Evolutionary conservation across 2,113 vertebrate genomes (phyloP).

Genomic region (Pomatorhinus ruficollis): DNA sequence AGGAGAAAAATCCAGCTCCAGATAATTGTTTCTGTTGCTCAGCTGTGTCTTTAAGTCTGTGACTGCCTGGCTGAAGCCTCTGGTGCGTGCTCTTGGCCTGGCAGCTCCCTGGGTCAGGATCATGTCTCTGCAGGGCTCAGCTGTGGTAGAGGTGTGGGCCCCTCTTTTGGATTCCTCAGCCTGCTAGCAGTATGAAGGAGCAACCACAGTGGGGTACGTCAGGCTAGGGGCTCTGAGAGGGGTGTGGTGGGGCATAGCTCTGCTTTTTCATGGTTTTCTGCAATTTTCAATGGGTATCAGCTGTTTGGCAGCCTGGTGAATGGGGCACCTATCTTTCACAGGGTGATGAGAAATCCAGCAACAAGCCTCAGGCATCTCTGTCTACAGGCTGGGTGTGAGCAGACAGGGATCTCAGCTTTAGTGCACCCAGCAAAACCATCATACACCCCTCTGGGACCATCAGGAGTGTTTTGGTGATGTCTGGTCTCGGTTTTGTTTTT

Average conservation of each 20-base stretch:
- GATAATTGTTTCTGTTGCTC: background rate
- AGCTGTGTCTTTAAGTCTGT: background rate
- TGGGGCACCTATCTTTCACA: background rate
- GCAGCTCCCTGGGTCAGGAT: background rate
- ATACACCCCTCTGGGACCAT: accelerated
- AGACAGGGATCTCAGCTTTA: background rate
- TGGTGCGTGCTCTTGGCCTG: background rate
- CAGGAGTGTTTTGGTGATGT: background rate
- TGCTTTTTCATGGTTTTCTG: background rate
- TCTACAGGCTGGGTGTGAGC: background rate
- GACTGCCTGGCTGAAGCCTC: background rate
- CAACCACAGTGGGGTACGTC: background rate
- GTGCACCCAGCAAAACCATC: background rate
- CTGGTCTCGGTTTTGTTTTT: too few relatives aligned
- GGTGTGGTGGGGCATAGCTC: background rate
- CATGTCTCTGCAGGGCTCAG: background rate
- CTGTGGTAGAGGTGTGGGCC: background rate
- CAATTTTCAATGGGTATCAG: background rate
- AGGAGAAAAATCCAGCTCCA: background rate
- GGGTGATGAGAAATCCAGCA: background rate
- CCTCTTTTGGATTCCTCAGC: background rate
- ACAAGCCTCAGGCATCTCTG: background rate
- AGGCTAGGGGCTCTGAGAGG: background rate
- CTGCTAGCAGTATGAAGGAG: accelerated
- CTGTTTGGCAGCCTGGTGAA: background rate